Evolutionary conservation across 2,888 invertebrate genomes (phyloP).

Genomic region (Drosophila picticornis): DNA sequence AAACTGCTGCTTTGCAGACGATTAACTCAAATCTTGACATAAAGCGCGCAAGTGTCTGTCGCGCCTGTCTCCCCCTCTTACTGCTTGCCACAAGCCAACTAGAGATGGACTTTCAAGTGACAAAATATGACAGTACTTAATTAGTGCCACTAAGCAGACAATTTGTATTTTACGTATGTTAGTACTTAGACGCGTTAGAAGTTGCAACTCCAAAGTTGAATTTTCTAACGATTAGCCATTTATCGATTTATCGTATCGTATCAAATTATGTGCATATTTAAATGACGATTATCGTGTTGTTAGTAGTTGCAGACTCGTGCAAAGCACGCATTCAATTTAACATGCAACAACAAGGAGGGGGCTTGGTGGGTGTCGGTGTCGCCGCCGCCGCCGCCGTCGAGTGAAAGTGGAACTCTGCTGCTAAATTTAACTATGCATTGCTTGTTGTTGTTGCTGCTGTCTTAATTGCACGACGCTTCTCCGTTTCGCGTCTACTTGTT

Average conservation of each 20-base stretch:
- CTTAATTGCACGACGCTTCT: constrained; percentile 75
- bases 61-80: background rate
- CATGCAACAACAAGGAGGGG: constrained; percentile 42
- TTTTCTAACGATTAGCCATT: background rate
- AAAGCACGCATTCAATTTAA: constrained; percentile 50
- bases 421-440: constrained; percentile 79
- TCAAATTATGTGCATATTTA: constrained; percentile 10
- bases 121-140: constrained; percentile 1
- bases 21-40: constrained; percentile 79
- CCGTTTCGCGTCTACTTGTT: constrained; percentile 71
- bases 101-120: constrained; percentile 33
- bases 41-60: constrained; percentile 73
- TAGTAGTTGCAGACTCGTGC: constrained; percentile 40
- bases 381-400: constrained; percentile 41
- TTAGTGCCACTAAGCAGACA: constrained; percentile 7
- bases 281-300: constrained; percentile 31
- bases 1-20: constrained; percentile 59
- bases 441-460: constrained; percentile 57
- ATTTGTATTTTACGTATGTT: background rate
- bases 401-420: constrained; percentile 83
- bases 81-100: constrained; percentile 13
- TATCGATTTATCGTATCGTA: constrained; percentile 1
- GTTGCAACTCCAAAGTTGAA: background rate
- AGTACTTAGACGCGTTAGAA: background rate
- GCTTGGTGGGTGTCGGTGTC: constrained; percentile 52